Evolutionary conservation across 2,113 vertebrate genomes (phyloP).

Genomic region (Hippocampus comes): DNA sequence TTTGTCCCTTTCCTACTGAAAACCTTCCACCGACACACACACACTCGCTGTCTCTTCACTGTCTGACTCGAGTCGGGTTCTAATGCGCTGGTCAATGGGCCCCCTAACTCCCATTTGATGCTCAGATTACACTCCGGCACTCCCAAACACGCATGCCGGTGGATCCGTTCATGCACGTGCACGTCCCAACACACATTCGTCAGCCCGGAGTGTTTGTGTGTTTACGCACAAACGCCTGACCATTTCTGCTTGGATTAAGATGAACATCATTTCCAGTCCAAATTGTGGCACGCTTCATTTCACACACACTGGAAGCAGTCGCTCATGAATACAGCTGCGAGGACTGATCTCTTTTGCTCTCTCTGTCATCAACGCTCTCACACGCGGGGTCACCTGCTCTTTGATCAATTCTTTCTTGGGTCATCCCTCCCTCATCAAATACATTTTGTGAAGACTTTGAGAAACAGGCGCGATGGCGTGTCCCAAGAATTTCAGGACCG

Average conservation of each 20-base stretch:
- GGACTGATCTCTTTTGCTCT: slow-evolving; percentile 40
- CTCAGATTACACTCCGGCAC: slow-evolving; percentile 58
- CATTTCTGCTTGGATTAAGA: slow-evolving; percentile 61
- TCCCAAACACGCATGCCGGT: slow-evolving; percentile 13
- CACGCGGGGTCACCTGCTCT: slow-evolving; percentile 44
- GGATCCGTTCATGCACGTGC: slow-evolving; percentile 10
- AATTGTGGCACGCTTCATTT: slow-evolving; percentile 15
- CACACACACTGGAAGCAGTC: slow-evolving; percentile 38
- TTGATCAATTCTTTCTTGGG: slow-evolving; percentile 25
- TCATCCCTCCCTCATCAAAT: slow-evolving; percentile 11
- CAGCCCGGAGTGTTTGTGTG: neutral
- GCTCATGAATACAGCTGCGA: slow-evolving; percentile 54
- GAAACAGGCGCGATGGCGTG: too few species aligned
- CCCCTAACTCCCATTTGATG: slow-evolving; percentile 44
- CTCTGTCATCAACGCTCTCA: slow-evolving; percentile 11
- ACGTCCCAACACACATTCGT: slow-evolving; percentile 4
- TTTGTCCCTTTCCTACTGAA: slow-evolving; percentile 54
- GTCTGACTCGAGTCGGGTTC: slow-evolving; percentile 33
- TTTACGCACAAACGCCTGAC: slow-evolving; percentile 1
- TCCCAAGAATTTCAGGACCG: too few species aligned
- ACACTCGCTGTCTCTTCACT: slow-evolving; percentile 17
- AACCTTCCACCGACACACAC: slow-evolving; percentile 43
- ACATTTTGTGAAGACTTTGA: too few species aligned
- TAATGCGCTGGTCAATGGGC: slow-evolving; percentile 68
- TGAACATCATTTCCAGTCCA: slow-evolving; percentile 33